A percentile compares a stretch with the other conserved stretches of the same genome.
Conservation (phyloP, 1,140 invertebrate species). For the Camponotus vicinus region DNA sequence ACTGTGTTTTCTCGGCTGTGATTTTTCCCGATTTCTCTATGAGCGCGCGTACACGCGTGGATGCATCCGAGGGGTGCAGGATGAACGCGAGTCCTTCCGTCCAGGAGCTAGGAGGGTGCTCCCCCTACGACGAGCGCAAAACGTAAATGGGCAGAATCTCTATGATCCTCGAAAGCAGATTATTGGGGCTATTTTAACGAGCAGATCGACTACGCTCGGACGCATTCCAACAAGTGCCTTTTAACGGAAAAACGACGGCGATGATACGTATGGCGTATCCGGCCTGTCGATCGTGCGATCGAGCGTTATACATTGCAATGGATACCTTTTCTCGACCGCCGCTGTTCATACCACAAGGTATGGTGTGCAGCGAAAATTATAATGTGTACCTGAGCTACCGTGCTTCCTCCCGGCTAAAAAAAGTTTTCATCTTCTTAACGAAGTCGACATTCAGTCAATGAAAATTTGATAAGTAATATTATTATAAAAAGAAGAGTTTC, state of each 20-base stretch:
- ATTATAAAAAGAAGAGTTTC: neutral
- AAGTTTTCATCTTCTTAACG: constrained; percentile 13
- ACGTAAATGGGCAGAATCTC: constrained; percentile 67
- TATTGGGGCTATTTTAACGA: constrained; percentile 80
- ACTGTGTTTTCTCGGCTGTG: constrained; percentile 47
- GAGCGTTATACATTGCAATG: constrained; percentile 72
- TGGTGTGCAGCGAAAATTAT: constrained; percentile 7
- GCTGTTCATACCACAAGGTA: constrained; percentile 44
- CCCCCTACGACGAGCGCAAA: constrained; percentile 30
- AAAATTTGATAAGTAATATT: neutral
- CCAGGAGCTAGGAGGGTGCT: constrained; percentile 29
- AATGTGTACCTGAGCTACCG: constrained; percentile 40
- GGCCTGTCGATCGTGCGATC: constrained; percentile 75
- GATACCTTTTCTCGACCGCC: constrained; percentile 68
- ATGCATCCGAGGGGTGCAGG: constrained; percentile 57
- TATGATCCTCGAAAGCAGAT: constrained; percentile 84
- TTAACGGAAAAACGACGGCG: constrained; percentile 79
- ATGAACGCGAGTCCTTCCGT: constrained; percentile 60
- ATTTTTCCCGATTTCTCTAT: constrained; percentile 57
- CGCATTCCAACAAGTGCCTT: constrained; percentile 84
- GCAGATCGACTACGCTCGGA: constrained; percentile 83
- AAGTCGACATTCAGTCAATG: neutral
- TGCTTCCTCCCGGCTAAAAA: constrained; percentile 35
- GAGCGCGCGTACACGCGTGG: constrained; percentile 57
- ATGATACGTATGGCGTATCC: constrained; percentile 69